Evolutionary conservation across 2,113 vertebrate species (phyloP).

Genomic region (chimpanzee (Pan troglodytes)): NHGRI_mPanTro3-v2.1_pri NC_072412.2:71816001-71816500

Average conservation of each 20-base stretch:
- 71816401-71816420: slow-evolving; percentile 39
- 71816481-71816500: neutral
- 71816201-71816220: slow-evolving; percentile 58
- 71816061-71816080: slow-evolving; percentile 1
- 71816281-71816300: slow-evolving; percentile 71
- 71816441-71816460: slow-evolving; percentile 50
- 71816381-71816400: neutral
- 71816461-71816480: slow-evolving; percentile 47
- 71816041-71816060: neutral
- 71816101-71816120: slow-evolving; percentile 29
- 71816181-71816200: slow-evolving; percentile 48
- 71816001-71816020: neutral
- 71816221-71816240: slow-evolving; percentile 69
- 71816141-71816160: slow-evolving; percentile 53
- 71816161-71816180: slow-evolving; percentile 31
- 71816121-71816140: slow-evolving; percentile 46
- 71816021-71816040: slow-evolving; percentile 40
- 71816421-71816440: slow-evolving; percentile 45
- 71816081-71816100: neutral
- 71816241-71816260: slow-evolving; percentile 71
- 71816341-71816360: slow-evolving; percentile 24
- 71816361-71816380: slow-evolving; percentile 60
- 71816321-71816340: slow-evolving; percentile 56
- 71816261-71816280: slow-evolving; percentile 59
- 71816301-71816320: slow-evolving; percentile 59